Base-by-base conservation (phyloP, 1,140 invertebrate species). In the Brachionus plicatilis region DNA sequence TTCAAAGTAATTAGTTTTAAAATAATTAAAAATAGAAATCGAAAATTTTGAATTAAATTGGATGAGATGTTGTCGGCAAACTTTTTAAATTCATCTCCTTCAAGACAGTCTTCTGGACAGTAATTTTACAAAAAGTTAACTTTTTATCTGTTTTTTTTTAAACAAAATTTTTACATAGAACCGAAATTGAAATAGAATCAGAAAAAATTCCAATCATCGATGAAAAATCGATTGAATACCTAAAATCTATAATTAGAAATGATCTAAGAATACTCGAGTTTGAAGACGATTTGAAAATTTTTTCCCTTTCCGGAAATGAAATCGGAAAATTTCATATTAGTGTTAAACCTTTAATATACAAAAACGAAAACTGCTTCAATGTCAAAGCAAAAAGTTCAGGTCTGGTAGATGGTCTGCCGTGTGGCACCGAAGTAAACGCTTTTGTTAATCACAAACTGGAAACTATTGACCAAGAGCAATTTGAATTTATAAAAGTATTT, bases 331-430 rank as follows among this genome's bases (percentile, higher is more conserved):
- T 90, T 85, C 86, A 84, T 6, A 88, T 90, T 2, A 87, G 88
- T 2, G 86, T 89, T 8, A 87, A 88, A 65, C 86, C 87, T 5
- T 11, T 68, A 9, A 82, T 76, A 12, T 76, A 65, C 43, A 20
- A 86, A 87, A 9, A 82, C 17, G 41, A 86, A n/a, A 87, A 88
- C 29, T 89, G 88, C 80, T 89, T 89, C 75, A 86, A 89, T 3
- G 86, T 90, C 3, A 88, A 89, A 80, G 89, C 89, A 4, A 89
- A 89, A 85, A 90, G 89, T 78, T 87, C 89, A 84, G 89, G 89
- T 56, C 85, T 87, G 45, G 88, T 90, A 17, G 89, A 90, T 84
- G 88, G 87, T 33, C 87, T 89, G 1, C 88, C 88, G 0, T 90
- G 89, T 86, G 89, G 89, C 8, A 90, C 89, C 3, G 88, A 88